Conservation (phyloP, 2,113 vertebrate species). For the Numenius arquata region DNA sequence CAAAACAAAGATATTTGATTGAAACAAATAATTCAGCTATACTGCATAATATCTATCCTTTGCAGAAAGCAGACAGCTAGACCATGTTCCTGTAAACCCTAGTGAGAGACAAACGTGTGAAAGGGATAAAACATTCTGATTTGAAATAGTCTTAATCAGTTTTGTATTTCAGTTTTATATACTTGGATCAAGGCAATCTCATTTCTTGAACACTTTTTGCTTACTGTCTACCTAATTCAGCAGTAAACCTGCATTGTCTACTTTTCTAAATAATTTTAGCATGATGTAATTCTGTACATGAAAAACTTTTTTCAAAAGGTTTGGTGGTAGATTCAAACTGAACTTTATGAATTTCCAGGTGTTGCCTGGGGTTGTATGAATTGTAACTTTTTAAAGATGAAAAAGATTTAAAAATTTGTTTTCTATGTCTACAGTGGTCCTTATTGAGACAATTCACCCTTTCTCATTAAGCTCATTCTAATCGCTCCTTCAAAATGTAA, state of each 20-base stretch:
- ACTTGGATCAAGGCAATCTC: background rate
- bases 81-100: background rate
- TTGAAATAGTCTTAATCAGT: background rate
- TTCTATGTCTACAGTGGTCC: background rate
- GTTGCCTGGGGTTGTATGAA: background rate
- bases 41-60: background rate
- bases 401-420: background rate
- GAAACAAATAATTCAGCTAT: background rate
- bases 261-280: background rate
- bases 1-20: background rate
- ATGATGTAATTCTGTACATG: accelerated
- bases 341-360: background rate
- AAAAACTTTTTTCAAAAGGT: background rate
- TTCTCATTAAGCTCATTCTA: background rate
- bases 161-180: background rate
- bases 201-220: background rate
- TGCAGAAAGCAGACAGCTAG: background rate
- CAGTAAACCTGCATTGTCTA: background rate
- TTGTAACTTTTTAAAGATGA: background rate
- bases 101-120: background rate
- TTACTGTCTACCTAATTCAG: background rate
- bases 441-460: background rate
- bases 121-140: background rate
- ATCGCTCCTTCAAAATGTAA: background rate
- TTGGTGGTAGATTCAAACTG: background rate